phyloP scores from a whole-genome alignment of 2,113 vertebrate genomes.

The Bothrops jararaca region DNA sequence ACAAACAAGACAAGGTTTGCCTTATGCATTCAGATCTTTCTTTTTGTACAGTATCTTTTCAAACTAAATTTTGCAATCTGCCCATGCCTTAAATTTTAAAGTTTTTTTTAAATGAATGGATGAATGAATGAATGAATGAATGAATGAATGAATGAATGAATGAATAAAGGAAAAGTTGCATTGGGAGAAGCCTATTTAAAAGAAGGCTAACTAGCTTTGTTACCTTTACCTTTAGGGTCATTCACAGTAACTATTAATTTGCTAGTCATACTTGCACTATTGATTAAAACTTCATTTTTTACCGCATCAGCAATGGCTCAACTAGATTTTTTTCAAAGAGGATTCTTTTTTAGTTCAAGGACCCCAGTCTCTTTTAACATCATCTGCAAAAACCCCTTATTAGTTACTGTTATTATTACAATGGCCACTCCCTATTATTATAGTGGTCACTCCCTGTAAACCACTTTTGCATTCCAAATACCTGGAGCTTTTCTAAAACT shows the following conservation, averaged over 20 bases:
- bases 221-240: neutral
- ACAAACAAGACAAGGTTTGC: neutral
- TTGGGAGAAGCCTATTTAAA: neutral
- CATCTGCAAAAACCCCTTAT: neutral
- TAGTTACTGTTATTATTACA: neutral
- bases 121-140: accelerated
- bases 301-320: neutral
- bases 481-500: neutral
- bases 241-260: neutral
- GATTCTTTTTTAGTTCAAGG: neutral
- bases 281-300: neutral
- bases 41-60: neutral
- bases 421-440: neutral
- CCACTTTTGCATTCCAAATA: neutral
- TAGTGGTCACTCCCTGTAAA: neutral
- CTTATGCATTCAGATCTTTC: neutral
- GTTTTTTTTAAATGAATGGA: neutral
- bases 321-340: neutral
- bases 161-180: neutral
- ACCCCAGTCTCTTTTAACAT: neutral
- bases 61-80: neutral
- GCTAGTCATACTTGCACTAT: neutral
- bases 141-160: neutral
- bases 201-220: neutral
- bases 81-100: neutral